Evolutionary conservation across 2,797 vertebrate species (phyloP).

Genomic region (Garrulus glandarius): DNA sequence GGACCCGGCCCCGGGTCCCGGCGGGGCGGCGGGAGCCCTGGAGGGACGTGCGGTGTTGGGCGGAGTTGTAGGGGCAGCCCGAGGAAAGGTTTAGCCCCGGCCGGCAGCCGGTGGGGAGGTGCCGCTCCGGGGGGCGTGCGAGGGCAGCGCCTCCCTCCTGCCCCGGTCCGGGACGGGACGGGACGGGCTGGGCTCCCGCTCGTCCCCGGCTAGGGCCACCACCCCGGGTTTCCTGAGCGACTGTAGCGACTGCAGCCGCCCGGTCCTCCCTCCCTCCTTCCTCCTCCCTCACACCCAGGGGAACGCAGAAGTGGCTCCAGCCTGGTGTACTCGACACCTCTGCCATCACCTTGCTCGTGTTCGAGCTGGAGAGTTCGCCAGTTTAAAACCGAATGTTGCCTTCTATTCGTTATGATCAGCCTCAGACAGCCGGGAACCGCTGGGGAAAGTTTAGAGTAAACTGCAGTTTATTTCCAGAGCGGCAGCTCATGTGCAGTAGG

Average conservation of each 20-base stretch:
- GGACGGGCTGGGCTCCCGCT: background rate
- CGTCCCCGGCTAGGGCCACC: no score
- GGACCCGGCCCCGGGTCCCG: background rate
- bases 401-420: fast-evolving
- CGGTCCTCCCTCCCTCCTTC: background rate
- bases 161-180: no score
- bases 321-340: background rate
- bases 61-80: background rate
- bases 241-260: background rate
- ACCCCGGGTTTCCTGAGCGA: background rate
- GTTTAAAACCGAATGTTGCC: background rate
- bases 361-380: background rate
- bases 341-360: background rate
- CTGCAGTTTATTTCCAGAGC: background rate
- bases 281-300: background rate
- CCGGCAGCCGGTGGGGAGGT: background rate
- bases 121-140: background rate
- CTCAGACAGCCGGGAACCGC: background rate
- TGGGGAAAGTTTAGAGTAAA: background rate
- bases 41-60: background rate
- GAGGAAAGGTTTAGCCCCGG: background rate
- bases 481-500: background rate
- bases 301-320: background rate
- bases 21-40: background rate
- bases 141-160: background rate